These are phyloP conservation scores for Lamellibrachia luymesi DNA, from an alignment of 1,140 invertebrate genomes.

Conservation along the genomic window DNA sequence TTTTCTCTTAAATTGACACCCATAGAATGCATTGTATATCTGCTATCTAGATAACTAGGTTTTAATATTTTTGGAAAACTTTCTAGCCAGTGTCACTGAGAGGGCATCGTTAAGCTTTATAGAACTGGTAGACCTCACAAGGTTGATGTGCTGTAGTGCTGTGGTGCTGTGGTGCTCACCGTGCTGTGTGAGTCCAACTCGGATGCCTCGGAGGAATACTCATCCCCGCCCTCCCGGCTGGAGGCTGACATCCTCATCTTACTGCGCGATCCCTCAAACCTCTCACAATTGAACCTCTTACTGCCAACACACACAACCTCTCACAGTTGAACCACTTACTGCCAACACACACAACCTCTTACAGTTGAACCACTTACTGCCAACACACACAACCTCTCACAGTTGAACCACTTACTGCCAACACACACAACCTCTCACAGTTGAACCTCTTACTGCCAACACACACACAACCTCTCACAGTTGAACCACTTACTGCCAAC, in stretches of 20 bases:
- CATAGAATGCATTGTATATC: neutral
- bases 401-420: no score
- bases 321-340: no score
- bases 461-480: no score
- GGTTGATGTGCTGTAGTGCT: neutral
- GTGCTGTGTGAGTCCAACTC: conserved; percentile 47
- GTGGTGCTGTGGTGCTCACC: conserved; percentile 31
- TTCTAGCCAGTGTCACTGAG: neutral
- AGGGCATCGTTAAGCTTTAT: no score
- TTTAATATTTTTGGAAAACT: neutral
- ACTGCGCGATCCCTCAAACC: conserved; percentile 27
- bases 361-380: no score
- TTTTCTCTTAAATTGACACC: neutral
- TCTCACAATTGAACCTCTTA: conserved; percentile 37
- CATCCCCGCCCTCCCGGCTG: conserved; percentile 47
- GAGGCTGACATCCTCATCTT: conserved; percentile 37
- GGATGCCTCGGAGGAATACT: conserved; percentile 52
- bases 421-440: no score
- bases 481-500: no score
- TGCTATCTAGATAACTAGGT: neutral
- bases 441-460: no score
- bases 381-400: no score
- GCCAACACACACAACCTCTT: neutral
- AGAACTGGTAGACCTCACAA: neutral
- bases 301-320: conserved; percentile 33